Evolutionary conservation across 2,113 vertebrate genomes (phyloP).

Genomic region (Trachemys scripta): DNA sequence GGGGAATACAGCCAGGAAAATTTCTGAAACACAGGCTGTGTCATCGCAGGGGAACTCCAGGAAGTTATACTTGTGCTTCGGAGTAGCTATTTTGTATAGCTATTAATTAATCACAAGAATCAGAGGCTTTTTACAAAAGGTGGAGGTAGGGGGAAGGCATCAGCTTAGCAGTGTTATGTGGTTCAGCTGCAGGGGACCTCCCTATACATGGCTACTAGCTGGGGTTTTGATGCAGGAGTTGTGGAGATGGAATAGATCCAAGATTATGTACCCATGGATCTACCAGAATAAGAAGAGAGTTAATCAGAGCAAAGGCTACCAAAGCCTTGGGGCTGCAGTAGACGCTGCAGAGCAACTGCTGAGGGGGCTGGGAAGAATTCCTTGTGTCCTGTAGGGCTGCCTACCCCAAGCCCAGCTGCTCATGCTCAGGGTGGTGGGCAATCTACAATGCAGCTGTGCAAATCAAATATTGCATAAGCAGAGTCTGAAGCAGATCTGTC

Average conservation of each 20-base stretch:
- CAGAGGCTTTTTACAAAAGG: neutral
- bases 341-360: neutral
- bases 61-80: neutral
- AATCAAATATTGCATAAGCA: neutral
- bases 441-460: neutral
- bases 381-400: neutral
- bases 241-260: neutral
- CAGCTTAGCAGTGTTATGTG: neutral
- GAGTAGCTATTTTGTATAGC: conserved; percentile 13
- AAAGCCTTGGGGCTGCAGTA: neutral
- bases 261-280: neutral
- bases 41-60: neutral
- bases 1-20: neutral
- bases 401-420: neutral
- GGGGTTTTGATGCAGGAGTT: neutral
- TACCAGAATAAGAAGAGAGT: neutral
- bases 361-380: neutral
- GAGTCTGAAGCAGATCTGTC: conserved; percentile 63
- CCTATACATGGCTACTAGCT: neutral
- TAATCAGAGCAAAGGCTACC: neutral
- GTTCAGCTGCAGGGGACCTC: neutral
- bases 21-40: neutral
- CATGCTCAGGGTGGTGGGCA: neutral
- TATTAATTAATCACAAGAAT: neutral
- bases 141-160: neutral